Evolutionary conservation across 2,797 vertebrate genomes (phyloP).

Genomic region (Telmatherina bonti): DNA sequence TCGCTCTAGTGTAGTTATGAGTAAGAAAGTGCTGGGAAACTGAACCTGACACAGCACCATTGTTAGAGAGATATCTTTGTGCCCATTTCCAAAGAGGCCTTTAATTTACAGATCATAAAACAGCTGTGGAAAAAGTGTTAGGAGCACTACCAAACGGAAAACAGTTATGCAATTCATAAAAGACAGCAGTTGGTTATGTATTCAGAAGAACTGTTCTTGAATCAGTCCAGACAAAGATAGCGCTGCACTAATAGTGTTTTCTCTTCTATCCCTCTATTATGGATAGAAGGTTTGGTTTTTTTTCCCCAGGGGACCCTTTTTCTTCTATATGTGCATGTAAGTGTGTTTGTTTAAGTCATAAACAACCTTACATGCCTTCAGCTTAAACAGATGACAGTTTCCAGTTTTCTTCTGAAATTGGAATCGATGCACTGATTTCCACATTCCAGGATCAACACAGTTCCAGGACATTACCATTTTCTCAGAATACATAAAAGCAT

Average conservation of each 20-base stretch:
- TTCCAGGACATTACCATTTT: slow-evolving; percentile 37
- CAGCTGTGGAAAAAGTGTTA: slow-evolving; percentile 17
- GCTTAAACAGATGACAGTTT: slow-evolving; percentile 76
- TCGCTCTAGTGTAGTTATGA: slow-evolving; percentile 12
- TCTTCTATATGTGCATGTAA: slow-evolving; percentile 11
- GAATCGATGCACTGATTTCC: slow-evolving; percentile 66
- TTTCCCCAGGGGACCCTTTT: neutral
- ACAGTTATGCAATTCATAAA: slow-evolving; percentile 23
- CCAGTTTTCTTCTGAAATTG: slow-evolving; percentile 72
- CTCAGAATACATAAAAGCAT: slow-evolving; percentile 22
- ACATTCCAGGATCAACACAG: slow-evolving; percentile 66
- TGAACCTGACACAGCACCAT: neutral
- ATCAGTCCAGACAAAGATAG: slow-evolving; percentile 31
- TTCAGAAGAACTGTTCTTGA: slow-evolving; percentile 15
- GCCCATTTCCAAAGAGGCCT: slow-evolving; percentile 34
- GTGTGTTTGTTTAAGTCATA: slow-evolving; percentile 8
- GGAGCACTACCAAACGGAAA: slow-evolving; percentile 17
- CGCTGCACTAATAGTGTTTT: neutral
- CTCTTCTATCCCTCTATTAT: neutral
- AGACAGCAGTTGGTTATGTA: slow-evolving; percentile 2
- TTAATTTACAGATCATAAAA: slow-evolving; percentile 15
- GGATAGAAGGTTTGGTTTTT: slow-evolving; percentile 2
- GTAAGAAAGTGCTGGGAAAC: slow-evolving; percentile 16
- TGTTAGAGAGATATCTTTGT: slow-evolving; percentile 8
- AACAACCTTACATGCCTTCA: slow-evolving; percentile 54